A percentile compares a stretch with the other conserved stretches of the same genome.
Conservation (phyloP, 2,113 vertebrate species). For the Oncorhynchus mykiss region DNA sequence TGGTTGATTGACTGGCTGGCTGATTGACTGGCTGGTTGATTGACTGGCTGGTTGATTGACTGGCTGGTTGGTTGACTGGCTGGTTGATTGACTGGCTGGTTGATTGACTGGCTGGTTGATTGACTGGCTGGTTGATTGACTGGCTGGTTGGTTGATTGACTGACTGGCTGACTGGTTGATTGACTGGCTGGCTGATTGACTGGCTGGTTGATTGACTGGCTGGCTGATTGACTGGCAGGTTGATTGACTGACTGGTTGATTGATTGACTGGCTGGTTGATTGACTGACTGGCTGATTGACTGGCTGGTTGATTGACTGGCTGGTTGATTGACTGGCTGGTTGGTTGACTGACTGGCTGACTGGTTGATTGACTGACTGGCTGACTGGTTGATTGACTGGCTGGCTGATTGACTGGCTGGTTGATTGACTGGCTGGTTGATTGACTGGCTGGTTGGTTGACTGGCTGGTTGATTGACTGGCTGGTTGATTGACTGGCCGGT, state of each 20-base stretch:
- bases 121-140: too few relatives aligned
- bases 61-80: fast-evolving
- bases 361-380: too few relatives aligned
- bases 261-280: fast-evolving
- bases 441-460: fast-evolving
- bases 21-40: too few relatives aligned
- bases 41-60: fast-evolving
- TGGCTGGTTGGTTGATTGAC: too few relatives aligned
- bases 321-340: too few relatives aligned
- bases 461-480: too few relatives aligned
- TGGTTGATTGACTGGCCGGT: too few relatives aligned
- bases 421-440: fast-evolving
- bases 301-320: fast-evolving
- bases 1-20: too few relatives aligned
- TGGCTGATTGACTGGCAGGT: fast-evolving
- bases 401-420: fast-evolving
- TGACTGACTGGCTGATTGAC: fast-evolving
- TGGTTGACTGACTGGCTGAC: fast-evolving
- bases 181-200: fast-evolving
- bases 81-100: fast-evolving
- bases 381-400: fast-evolving
- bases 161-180: fast-evolving
- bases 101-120: fast-evolving
- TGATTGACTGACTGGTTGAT: fast-evolving
- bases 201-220: fast-evolving